A percentile compares a stretch with the other conserved stretches of the same genome.
Conservation (phyloP, 2,888 invertebrate species). For the Habrosyne pyritoides region DNA sequence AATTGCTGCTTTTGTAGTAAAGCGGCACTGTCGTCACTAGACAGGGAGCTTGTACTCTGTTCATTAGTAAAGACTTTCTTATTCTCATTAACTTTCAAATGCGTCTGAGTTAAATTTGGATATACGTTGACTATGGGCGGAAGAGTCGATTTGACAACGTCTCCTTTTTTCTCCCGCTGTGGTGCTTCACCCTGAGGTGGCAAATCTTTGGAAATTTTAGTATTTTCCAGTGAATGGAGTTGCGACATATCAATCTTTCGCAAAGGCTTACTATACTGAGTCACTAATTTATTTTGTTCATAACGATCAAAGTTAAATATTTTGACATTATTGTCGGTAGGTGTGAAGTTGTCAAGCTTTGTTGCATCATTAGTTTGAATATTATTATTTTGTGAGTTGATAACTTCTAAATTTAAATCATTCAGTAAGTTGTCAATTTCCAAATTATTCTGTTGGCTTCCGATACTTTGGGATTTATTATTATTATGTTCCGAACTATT, state of each 20-base stretch:
- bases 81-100: constrained; percentile 74
- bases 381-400: constrained; percentile 56
- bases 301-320: constrained; percentile 82
- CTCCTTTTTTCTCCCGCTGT: constrained; percentile 55
- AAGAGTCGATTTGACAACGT: constrained; percentile 54
- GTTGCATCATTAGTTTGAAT: constrained; percentile 37
- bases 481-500: constrained; percentile 72
- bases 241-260: constrained; percentile 78
- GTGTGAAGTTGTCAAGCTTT: constrained; percentile 44
- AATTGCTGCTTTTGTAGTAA: constrained; percentile 85
- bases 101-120: constrained; percentile 76
- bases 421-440: constrained; percentile 72
- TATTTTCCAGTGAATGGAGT: constrained; percentile 74
- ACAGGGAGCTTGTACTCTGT: constrained; percentile 78
- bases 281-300: constrained; percentile 70
- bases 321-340: constrained; percentile 68
- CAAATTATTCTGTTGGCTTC: constrained; percentile 61
- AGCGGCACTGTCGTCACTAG: constrained; percentile 81
- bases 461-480: constrained; percentile 64
- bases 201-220: constrained; percentile 77
- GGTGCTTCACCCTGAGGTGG: constrained; percentile 54
- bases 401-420: constrained; percentile 59
- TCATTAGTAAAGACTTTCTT: constrained; percentile 77
- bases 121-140: constrained; percentile 76
- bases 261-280: constrained; percentile 62